phyloP scores from a whole-genome alignment of 2,888 invertebrate species.

The Caradrina kadenii region DNA sequence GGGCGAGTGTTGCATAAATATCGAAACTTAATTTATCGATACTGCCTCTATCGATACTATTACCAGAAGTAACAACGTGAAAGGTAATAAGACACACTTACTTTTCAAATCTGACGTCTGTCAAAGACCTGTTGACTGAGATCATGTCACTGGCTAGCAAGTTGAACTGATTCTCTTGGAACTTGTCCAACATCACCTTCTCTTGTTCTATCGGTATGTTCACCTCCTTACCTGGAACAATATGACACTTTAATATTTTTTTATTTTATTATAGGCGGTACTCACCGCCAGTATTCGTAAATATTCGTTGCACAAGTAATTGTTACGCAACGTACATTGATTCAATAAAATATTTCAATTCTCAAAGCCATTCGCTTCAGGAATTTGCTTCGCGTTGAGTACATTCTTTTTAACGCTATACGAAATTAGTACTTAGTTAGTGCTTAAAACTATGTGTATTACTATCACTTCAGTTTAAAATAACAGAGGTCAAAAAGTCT shows the following conservation, averaged over 20 bases:
- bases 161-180: conserved; percentile 99
- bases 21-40: neutral
- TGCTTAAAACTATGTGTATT: too few species aligned
- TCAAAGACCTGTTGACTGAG: conserved; percentile 97
- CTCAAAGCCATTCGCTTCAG: neutral
- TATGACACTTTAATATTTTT: conserved; percentile 14
- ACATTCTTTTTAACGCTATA: neutral
- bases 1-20: neutral
- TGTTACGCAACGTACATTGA: too few species aligned
- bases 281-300: too few species aligned
- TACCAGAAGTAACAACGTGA: neutral
- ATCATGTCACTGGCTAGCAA: conserved; percentile 99
- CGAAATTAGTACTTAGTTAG: too few species aligned
- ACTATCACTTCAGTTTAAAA: too few species aligned
- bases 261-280: too few species aligned
- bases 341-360: too few species aligned
- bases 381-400: neutral
- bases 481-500: neutral
- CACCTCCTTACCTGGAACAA: conserved; percentile 93
- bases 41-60: neutral
- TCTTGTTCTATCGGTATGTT: conserved; percentile 96
- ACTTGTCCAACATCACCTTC: conserved; percentile 97
- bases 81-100: conserved; percentile 85
- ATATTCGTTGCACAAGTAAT: too few species aligned
- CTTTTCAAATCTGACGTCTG: conserved; percentile 98